These are phyloP conservation scores for Engraulis encrasicolus DNA, from an alignment of 2,113 vertebrate genomes.

Conservation along the genomic window DNA sequence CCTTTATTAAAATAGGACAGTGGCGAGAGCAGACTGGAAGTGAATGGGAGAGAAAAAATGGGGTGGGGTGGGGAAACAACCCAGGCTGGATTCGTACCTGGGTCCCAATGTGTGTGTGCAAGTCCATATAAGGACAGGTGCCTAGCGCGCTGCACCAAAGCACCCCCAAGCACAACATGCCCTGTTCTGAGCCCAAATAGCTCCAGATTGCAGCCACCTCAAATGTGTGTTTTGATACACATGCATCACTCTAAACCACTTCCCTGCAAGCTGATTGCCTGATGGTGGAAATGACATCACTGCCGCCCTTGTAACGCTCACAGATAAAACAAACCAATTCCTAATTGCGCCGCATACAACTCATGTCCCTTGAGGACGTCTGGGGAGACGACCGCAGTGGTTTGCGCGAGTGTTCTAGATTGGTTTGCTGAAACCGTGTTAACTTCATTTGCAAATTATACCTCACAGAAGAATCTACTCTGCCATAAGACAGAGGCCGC, in stretches of 20 bases:
- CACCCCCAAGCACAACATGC: background rate
- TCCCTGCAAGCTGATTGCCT: conserved; percentile 12
- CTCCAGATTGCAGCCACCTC: background rate
- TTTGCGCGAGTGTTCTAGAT: background rate
- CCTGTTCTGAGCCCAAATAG: background rate
- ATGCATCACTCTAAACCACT: conserved; percentile 51
- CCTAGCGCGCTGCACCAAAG: too few species aligned
- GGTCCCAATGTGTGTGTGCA: too few species aligned
- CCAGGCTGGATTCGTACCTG: too few species aligned
- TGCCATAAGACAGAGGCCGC: background rate
- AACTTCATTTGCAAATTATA: conserved; percentile 16
- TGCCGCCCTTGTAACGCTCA: background rate
- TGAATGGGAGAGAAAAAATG: too few species aligned
- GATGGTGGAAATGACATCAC: conserved; percentile 29
- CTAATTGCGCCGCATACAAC: background rate
- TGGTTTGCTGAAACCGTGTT: background rate
- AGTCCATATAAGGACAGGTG: background rate
- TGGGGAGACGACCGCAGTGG: background rate
- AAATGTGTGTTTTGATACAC: background rate
- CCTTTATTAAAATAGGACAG: too few species aligned
- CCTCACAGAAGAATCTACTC: conserved; percentile 1
- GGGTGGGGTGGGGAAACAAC: too few species aligned
- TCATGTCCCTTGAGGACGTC: background rate
- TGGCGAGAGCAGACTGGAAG: too few species aligned
- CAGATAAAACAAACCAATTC: conserved; percentile 2